phyloP scores from a whole-genome alignment of 2,888 invertebrate genomes.

The Gortyna flavago region DNA sequence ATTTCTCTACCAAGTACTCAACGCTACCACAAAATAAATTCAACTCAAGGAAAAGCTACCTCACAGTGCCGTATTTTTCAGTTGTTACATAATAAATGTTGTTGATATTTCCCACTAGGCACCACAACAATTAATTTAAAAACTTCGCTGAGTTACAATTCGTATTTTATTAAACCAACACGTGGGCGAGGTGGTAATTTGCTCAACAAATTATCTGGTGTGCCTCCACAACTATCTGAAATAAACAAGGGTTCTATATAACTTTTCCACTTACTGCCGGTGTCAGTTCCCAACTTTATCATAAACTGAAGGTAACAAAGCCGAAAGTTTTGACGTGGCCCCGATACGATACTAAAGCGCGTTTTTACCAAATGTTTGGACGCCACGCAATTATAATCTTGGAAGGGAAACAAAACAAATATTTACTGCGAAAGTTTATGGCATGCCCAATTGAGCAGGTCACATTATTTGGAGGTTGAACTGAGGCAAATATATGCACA shows the following conservation, averaged over 20 bases:
- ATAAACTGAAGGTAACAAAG: conserved; percentile 79
- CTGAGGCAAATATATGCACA: not conserved
- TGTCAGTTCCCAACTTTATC: conserved; percentile 77
- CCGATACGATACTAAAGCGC: conserved; percentile 65
- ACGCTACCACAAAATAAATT: conserved; percentile 26
- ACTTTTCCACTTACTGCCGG: conserved; percentile 78
- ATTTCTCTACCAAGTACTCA: conserved; percentile 31
- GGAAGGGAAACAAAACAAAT: conserved; percentile 58
- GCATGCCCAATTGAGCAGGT: conserved; percentile 35
- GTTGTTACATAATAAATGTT: conserved; percentile 44
- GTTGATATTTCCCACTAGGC: conserved; percentile 56
- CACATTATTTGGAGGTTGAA: conserved; percentile 14
- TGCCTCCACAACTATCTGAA: conserved; percentile 68
- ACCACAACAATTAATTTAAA: conserved; percentile 60
- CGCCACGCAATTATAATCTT: conserved; percentile 69
- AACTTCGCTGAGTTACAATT: conserved; percentile 49
- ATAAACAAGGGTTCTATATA: conserved; percentile 73
- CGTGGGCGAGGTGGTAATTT: conserved; percentile 62
- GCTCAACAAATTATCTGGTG: conserved; percentile 70
- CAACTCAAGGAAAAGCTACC: conserved; percentile 20
- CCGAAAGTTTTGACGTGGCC: conserved; percentile 76
- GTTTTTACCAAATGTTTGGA: conserved; percentile 71
- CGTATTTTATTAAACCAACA: conserved; percentile 62
- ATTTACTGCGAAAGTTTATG: conserved; percentile 49
- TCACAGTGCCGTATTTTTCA: conserved; percentile 23